Base-by-base conservation (phyloP, 2,888 invertebrate species). In the Microchrysa polita region DNA sequence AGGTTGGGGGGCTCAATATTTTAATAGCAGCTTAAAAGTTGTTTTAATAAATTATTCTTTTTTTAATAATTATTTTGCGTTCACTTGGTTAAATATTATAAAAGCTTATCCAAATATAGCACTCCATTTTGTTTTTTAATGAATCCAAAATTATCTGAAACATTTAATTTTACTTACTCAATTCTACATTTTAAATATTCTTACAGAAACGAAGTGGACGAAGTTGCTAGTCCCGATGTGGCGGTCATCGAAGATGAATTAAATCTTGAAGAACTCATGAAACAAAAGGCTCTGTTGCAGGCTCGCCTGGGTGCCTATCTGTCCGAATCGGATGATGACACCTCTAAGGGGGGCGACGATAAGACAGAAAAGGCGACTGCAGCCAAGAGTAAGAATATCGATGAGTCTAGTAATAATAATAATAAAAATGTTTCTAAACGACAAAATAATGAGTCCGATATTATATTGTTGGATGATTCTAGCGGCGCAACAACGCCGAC, bases 231-330 rank as follows among this genome's bases (percentile, higher is more conserved):
- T 81, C 91, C 92, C 40, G 92, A 92, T 78, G 88, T 93, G 74
- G 88, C 89, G 9, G 88, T 92, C 74, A 91, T 93, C 74, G 94
- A 94, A 82, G 94, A 94, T 77, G 94, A 94, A 79, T 90, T 95
- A 78, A 94, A 95, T 82, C 84, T 95, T 34, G 95, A 95, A 80
- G 95, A 95, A 78, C 85, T 95, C 74, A 95, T 95, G 94, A 91
- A 91, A 80, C 95, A 95, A 82, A 95, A 95, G 85, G 94, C 93
- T 80, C 79, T 91, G 57, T 85, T 95, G 59, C 94, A 95, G 85
- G 93, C 93, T 52, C 88, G 92, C 44, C 85, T 93, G 61, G 91
- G 91, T 60, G 93, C 93, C 75, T 93, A 92, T 81, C 88, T 88
- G 80, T 92, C 91, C 0, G 92, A 92, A 76, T 88, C 89, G 42